Evolutionary conservation across 2,113 vertebrate species (phyloP), one percentile per base, ranked within the genome.

Genomic region (Heptranchias perlo): DNA sequence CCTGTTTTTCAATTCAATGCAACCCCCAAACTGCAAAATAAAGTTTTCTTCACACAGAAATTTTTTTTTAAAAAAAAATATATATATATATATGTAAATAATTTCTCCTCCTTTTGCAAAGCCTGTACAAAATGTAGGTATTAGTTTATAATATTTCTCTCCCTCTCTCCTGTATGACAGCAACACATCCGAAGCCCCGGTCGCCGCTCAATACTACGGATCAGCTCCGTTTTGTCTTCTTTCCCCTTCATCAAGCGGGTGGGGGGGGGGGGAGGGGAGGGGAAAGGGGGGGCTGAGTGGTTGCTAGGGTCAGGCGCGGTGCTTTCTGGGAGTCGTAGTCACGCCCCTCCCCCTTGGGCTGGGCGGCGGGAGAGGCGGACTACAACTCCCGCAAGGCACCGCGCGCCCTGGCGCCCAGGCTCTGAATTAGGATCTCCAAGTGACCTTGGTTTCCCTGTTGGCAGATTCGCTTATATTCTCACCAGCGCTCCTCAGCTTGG

Each of bases 291-390:
- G 62, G 62, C 23, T 8, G 62, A 67, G 62, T 44, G 62, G 93
- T 94, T 94, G 93, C 93, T 94, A 67, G 64, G 93, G 44, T 31
- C 23, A 44, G 62, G 93, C 93, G 92, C 92, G 21, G 16, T 16
- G 93, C 93, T 13, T 28, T 25, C 93, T 67, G 93, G 93, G 93
- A 67, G 23, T 65, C 69, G 93, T 47, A 94, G 93, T 94, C 93
- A 8, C 39, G 6, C 23, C 92, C 54, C 10, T n/a, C n/a, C 39
- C 35, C 91, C 16, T 93, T 2, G 91, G 31, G 28, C 91, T 7
- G 54, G 54, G 58, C 16, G 89, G n/a, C 7, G 39, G 64, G 7
- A 25, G 18, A 23, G 4, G 47, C 93, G 23, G 28, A 94, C 93
- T 94, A 49, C 93, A 94, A 31, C 23, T 94, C 93, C 93, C 93